Evolutionary conservation across 2,113 vertebrate species (phyloP).

Genomic region (Chionis minor): DNA sequence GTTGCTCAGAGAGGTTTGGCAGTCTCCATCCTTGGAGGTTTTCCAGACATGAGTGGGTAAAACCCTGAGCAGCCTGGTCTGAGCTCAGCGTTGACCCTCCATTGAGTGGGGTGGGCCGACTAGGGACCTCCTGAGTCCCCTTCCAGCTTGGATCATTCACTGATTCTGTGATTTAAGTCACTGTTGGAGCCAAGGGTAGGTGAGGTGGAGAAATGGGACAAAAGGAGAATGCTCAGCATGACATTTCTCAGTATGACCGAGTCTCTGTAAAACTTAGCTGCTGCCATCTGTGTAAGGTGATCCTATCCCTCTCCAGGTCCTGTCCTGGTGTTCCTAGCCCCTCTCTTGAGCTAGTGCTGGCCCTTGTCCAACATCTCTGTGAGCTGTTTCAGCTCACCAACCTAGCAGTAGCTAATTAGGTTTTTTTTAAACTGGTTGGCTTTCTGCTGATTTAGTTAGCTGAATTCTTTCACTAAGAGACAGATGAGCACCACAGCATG

Average conservation of each 20-base stretch:
- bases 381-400: background rate
- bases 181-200: background rate
- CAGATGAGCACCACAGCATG: background rate
- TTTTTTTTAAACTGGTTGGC: background rate
- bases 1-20: background rate
- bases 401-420: background rate
- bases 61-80: background rate
- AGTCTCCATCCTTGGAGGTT: background rate
- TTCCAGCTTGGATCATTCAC: background rate
- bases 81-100: background rate
- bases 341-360: background rate
- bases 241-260: background rate
- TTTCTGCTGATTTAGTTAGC: slow-evolving; percentile 22
- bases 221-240: background rate
- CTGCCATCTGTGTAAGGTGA: background rate
- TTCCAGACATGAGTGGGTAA: background rate
- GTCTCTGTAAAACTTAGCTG: background rate
- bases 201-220: background rate
- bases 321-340: background rate
- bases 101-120: background rate
- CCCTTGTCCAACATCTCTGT: background rate
- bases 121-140: background rate
- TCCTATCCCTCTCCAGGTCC: background rate
- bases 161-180: background rate
- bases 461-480: background rate